Evolutionary conservation across 2,888 invertebrate genomes (phyloP).

Genomic region (Drosophila pullipes): DNA sequence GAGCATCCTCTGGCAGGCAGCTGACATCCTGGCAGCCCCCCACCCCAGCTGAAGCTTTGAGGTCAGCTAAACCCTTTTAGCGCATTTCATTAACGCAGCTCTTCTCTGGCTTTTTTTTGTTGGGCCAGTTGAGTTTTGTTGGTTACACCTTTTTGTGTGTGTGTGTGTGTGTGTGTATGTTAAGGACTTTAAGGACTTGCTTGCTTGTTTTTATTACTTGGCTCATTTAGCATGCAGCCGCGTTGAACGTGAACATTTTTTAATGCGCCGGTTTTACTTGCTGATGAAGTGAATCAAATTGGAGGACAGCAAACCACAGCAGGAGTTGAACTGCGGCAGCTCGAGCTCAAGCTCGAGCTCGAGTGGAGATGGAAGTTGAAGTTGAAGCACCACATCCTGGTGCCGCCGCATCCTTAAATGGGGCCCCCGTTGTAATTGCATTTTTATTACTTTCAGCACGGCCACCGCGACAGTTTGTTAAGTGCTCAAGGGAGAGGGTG

Average conservation of each 20-base stretch:
- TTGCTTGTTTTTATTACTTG: constrained; percentile 52
- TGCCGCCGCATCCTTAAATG: constrained; percentile 35
- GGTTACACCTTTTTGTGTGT: constrained; percentile 39
- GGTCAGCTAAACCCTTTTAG: constrained; percentile 75
- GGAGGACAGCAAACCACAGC: constrained; percentile 41
- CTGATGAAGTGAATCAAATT: constrained; percentile 82
- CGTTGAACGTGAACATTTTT: constrained; percentile 67
- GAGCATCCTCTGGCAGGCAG: not conserved
- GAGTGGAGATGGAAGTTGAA: not conserved
- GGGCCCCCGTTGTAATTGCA: constrained; percentile 74
- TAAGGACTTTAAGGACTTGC: constrained; percentile 39
- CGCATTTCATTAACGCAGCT: constrained; percentile 70
- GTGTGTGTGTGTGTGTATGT: constrained; percentile 8
- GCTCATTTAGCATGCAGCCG: constrained; percentile 75
- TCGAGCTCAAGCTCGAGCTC: not conserved
- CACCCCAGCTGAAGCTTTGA: constrained; percentile 44
- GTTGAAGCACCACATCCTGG: constrained; percentile 3
- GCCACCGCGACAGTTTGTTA: constrained; percentile 77
- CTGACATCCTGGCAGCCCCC: constrained; percentile 1
- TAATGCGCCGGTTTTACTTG: constrained; percentile 77
- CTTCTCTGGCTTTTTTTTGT: constrained; percentile 10
- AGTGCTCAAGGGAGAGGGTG: constrained; percentile 38
- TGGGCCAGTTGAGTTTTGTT: constrained; percentile 20
- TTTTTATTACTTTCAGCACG: constrained; percentile 75
- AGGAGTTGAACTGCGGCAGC: not conserved